phyloP scores from a whole-genome alignment of 53 echinoderm and acorn worm species.

The Holothuria scabra region DNA sequence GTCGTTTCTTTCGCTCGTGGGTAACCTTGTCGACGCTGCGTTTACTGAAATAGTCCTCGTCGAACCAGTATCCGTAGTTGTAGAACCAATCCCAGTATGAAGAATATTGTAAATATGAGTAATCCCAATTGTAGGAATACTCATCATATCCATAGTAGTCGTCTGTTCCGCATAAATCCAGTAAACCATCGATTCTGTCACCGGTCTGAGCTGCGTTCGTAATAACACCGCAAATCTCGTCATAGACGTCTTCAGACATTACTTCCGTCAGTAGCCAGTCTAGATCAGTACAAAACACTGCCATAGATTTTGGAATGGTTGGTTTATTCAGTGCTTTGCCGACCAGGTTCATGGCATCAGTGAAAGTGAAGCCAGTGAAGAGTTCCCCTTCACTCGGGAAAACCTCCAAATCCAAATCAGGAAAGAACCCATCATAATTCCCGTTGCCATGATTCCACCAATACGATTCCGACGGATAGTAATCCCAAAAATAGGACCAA shows the following conservation, averaged over 20 bases:
- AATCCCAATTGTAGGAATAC: background rate
- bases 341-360: constrained; percentile 29
- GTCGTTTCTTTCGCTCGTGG: background rate
- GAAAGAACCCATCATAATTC: too few relatives aligned
- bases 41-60: constrained; percentile 8
- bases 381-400: constrained; percentile 34
- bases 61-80: constrained; percentile 4
- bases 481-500: too few relatives aligned
- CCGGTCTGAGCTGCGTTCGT: background rate
- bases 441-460: too few relatives aligned
- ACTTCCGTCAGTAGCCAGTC: constrained; percentile 8
- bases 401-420: background rate
- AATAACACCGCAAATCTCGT: background rate
- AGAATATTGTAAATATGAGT: background rate
- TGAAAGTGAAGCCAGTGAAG: constrained; percentile 34
- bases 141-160: background rate
- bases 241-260: background rate
- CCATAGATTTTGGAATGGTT: constrained; percentile 16
- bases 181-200: background rate
- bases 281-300: constrained; percentile 27
- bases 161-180: background rate
- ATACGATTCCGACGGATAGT: too few relatives aligned
- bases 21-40: background rate
- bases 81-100: background rate
- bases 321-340: constrained; percentile 41